These are phyloP conservation scores for Tamias sibiricus DNA, from an alignment of 2,113 vertebrate species.

Conservation along the genomic window DNA sequence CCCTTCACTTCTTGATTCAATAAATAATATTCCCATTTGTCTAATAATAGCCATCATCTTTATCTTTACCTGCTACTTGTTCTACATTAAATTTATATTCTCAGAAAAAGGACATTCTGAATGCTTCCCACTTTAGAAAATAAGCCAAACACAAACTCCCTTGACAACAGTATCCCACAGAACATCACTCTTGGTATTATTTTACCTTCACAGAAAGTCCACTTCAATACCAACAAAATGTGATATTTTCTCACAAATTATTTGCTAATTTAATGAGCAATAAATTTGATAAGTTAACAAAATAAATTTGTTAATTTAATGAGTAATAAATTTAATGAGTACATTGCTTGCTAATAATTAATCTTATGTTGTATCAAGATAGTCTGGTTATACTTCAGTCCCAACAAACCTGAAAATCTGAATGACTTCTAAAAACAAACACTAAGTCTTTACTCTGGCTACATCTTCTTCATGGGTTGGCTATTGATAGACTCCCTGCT, in stretches of 20 bases:
- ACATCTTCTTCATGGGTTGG: neutral
- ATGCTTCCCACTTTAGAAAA: neutral
- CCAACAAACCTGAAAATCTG: neutral
- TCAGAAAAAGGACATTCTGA: neutral
- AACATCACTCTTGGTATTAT: neutral
- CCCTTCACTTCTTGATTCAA: neutral
- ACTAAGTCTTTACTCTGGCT: neutral
- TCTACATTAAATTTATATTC: neutral
- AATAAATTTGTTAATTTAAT: neutral
- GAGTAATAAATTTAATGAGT: neutral
- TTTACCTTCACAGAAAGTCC: neutral
- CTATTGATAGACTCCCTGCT: neutral
- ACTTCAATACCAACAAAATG: neutral
- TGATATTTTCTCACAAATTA: neutral
- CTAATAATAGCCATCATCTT: neutral
- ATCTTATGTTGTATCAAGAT: neutral
- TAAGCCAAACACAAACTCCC: neutral
- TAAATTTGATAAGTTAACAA: no score
- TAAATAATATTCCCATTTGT: neutral
- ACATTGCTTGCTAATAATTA: neutral
- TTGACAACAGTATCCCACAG: neutral
- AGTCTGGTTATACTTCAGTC: neutral
- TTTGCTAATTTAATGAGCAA: neutral
- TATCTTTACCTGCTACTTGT: neutral
- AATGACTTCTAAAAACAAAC: neutral